Conservation (phyloP, 2,797 vertebrate genomes). For the Megalops cyprinoides region DNA sequence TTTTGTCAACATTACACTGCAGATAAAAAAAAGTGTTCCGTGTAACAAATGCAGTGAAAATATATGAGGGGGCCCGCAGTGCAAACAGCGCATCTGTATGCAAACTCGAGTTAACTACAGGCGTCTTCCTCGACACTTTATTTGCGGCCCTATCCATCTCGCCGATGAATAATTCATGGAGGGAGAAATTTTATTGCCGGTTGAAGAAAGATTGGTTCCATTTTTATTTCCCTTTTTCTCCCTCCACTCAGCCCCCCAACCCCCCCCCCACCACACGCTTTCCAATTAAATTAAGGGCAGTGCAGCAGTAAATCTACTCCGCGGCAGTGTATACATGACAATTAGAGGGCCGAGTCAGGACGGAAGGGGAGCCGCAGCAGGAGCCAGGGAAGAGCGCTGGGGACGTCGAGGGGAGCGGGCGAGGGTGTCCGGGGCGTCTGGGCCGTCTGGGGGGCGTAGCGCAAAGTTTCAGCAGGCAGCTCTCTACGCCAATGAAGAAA, state of each 20-base stretch:
- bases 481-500: constrained; percentile 32
- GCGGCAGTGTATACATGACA: constrained; percentile 53
- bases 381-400: constrained; percentile 32
- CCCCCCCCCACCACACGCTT: too few relatives aligned
- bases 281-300: constrained; percentile 60
- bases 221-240: constrained; percentile 40
- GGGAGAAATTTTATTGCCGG: constrained; percentile 46
- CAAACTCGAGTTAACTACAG: constrained; percentile 42
- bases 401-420: constrained; percentile 33
- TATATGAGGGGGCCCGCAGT: neutral
- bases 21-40: neutral
- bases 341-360: constrained; percentile 49
- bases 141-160: constrained; percentile 52
- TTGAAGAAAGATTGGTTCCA: constrained; percentile 52
- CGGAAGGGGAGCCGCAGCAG: constrained; percentile 29
- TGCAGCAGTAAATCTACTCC: constrained; percentile 49
- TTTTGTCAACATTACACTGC: neutral
- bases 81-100: constrained; percentile 35
- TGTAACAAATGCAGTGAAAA: neutral
- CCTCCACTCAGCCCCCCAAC: constrained; percentile 28
- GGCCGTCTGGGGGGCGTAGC: neutral
- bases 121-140: constrained; percentile 45
- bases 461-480: neutral
- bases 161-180: constrained; percentile 52
- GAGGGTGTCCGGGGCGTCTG: neutral